Conservation (phyloP, 2,113 vertebrate genomes). For the Atrichornis clamosus region DNA sequence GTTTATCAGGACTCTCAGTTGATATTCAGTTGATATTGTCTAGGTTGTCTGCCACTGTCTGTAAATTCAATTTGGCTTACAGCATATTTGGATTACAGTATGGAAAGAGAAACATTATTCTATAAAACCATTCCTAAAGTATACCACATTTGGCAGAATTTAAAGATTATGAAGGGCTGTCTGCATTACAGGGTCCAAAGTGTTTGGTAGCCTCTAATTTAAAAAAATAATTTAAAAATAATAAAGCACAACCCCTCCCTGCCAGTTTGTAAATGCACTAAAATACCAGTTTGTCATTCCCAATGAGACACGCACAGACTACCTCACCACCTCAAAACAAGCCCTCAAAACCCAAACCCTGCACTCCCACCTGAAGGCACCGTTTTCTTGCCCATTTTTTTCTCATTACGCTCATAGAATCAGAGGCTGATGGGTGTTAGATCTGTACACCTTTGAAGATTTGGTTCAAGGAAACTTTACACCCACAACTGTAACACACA, state of each 20-base stretch:
- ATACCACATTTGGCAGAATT: not conserved
- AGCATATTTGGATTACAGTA: not conserved
- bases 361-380: not conserved
- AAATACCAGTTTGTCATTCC: not conserved
- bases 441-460: not conserved
- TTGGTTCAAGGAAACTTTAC: not conserved
- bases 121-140: not conserved
- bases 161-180: not conserved
- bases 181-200: not conserved
- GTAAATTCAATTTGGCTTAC: not conserved
- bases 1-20: not conserved
- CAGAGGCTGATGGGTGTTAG: rapidly evolving
- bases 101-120: not conserved
- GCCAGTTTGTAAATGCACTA: not conserved
- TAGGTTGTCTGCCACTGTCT: not conserved
- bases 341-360: not conserved
- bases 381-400: not conserved
- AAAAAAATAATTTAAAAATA: not conserved
- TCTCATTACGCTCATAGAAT: not conserved
- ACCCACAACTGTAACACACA: rapidly evolving
- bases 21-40: not conserved
- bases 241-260: not conserved
- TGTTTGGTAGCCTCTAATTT: not conserved
- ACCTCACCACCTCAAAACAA: not conserved
- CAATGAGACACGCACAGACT: not conserved